Percentiles rank a stretch among this genome's conserved stretches.
phyloP scores from a whole-genome alignment of 2,797 vertebrate species.

The Botia almorhae region DNA sequence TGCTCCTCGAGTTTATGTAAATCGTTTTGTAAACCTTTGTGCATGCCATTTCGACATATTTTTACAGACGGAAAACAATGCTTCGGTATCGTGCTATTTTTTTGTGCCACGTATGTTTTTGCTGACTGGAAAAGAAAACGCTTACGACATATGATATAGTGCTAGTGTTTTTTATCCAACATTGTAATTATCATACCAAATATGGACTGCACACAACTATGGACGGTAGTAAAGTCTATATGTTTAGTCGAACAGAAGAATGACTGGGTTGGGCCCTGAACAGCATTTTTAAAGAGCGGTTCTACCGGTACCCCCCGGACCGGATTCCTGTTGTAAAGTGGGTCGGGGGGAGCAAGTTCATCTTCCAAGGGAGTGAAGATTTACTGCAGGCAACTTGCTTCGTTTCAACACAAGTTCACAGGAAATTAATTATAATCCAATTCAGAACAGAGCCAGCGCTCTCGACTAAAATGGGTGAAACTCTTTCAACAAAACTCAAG shows the following conservation, averaged over 20 bases:
- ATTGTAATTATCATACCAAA: too few species aligned
- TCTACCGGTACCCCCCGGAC: conserved; percentile 68
- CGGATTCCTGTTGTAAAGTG: conserved; percentile 66
- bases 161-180: too few species aligned
- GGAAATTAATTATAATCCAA: conserved; percentile 43
- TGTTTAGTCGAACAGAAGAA: background rate
- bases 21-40: too few species aligned
- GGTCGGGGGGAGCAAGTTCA: conserved; percentile 61
- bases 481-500: too few species aligned
- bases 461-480: background rate
- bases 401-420: background rate
- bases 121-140: too few species aligned
- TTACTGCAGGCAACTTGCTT: conserved; percentile 4
- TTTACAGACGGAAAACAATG: too few species aligned
- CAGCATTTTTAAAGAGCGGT: conserved; percentile 22
- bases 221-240: background rate
- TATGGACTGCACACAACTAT: too few species aligned
- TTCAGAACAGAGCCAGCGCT: background rate
- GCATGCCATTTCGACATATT: too few species aligned
- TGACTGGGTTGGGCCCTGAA: background rate
- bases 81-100: too few species aligned
- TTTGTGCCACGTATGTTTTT: too few species aligned
- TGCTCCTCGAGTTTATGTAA: too few species aligned
- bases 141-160: too few species aligned
- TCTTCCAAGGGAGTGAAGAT: conserved; percentile 55